These are phyloP conservation scores for Axis porcinus DNA, from an alignment of 2,113 vertebrate species.

Conservation along the genomic window DNA sequence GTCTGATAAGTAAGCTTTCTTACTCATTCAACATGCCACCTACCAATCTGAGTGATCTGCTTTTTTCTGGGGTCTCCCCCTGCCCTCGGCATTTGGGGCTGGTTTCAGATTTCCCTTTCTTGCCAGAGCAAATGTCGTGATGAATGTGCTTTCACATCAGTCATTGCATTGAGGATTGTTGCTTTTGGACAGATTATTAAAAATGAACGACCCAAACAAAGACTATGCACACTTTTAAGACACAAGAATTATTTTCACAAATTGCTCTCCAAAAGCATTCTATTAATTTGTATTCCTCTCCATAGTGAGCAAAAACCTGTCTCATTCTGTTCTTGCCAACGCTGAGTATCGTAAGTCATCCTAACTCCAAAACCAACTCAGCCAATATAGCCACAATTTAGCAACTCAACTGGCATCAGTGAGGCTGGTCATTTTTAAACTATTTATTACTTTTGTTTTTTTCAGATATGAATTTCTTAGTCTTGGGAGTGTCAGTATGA, in stretches of 20 bases:
- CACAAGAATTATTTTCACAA: neutral
- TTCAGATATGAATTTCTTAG: neutral
- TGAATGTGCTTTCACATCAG: neutral
- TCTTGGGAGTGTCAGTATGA: neutral
- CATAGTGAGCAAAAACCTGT: neutral
- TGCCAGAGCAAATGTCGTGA: neutral
- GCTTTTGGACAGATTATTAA: neutral
- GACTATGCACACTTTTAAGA: neutral
- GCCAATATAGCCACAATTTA: neutral
- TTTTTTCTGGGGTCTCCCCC: neutral
- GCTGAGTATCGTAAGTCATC: too few species aligned
- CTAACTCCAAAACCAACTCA: neutral
- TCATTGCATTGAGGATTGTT: neutral
- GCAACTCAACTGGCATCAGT: neutral
- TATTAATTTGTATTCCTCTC: too few species aligned
- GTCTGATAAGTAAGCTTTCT: neutral
- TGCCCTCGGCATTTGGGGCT: neutral
- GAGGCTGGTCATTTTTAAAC: neutral
- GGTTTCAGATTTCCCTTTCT: neutral
- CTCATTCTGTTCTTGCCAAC: neutral
- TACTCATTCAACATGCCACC: neutral
- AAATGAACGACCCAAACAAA: neutral
- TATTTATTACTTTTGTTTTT: neutral
- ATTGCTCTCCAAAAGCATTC: neutral
- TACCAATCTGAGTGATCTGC: neutral